A percentile compares a stretch with the other conserved stretches of the same genome.
Evolutionary conservation across 2,797 vertebrate species (phyloP).

Genomic region (Chaetophractus vellerosus): DNA sequence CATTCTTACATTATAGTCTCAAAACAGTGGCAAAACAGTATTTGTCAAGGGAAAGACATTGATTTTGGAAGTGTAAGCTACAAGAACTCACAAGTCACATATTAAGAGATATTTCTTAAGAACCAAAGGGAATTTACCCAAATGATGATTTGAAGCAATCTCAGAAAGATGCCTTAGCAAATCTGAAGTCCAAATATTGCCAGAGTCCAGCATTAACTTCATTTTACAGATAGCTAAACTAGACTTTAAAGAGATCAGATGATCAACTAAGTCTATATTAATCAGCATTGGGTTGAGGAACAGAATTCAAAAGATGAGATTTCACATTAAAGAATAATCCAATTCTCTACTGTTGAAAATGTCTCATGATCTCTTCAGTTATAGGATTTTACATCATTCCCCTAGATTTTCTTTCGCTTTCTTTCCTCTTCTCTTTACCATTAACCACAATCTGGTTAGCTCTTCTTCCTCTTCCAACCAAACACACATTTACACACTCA

Average conservation of each 20-base stretch:
- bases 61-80: conserved; percentile 45
- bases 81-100: conserved; percentile 23
- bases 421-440: background rate
- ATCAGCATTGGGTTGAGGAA: background rate
- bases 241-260: background rate
- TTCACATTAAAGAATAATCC: background rate
- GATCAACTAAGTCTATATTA: background rate
- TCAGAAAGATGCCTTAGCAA: conserved; percentile 27
- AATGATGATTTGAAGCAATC: conserved; percentile 35
- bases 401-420: background rate
- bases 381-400: background rate
- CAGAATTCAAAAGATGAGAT: background rate
- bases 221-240: background rate
- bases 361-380: background rate
- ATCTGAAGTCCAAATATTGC: conserved; percentile 23
- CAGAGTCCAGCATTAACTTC: background rate
- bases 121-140: conserved; percentile 10
- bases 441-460: background rate
- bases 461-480: background rate
- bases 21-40: conserved; percentile 7
- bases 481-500: background rate
- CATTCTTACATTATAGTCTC: background rate
- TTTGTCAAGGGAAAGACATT: background rate
- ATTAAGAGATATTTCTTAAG: background rate
- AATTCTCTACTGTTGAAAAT: background rate